A percentile compares a stretch with the other conserved stretches of the same genome.
phyloP scores from a whole-genome alignment of 2,113 vertebrate genomes.

The Brachyhypopomus occidentalis region DNA sequence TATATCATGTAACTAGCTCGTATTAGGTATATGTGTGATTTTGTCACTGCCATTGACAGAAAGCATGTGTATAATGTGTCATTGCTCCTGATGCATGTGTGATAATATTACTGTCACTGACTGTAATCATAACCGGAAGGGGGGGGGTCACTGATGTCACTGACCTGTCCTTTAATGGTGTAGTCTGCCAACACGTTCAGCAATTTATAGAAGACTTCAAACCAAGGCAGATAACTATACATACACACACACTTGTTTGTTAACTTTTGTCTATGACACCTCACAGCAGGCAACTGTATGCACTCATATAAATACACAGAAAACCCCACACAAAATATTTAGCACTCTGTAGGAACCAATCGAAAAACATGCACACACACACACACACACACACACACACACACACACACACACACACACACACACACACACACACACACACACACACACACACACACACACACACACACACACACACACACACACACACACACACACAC shows the following conservation, averaged over 20 bases:
- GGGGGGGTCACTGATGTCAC: not conserved
- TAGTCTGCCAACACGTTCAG: constrained; percentile 95
- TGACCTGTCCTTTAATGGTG: constrained; percentile 91
- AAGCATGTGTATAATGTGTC: too few species aligned
- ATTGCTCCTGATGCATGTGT: too few species aligned
- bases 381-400: not conserved
- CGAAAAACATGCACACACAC: not conserved
- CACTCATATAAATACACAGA: not conserved
- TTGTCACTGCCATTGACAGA: too few species aligned
- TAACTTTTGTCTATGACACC: too few species aligned
- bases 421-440: not conserved
- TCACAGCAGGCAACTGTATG: not conserved
- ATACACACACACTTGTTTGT: constrained; percentile 40
- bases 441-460: constrained; percentile 39
- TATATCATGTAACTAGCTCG: too few species aligned
- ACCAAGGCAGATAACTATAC: constrained; percentile 93
- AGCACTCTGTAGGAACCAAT: not conserved
- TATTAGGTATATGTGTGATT: too few species aligned
- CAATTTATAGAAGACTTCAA: constrained; percentile 97
- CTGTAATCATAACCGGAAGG: not conserved
- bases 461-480: constrained; percentile 39
- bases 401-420: not conserved
- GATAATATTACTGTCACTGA: too few species aligned
- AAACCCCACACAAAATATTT: not conserved
- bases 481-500: not conserved